phyloP scores from a whole-genome alignment of 1,140 invertebrate genomes.

The Heliconius hewitsoni region DNA sequence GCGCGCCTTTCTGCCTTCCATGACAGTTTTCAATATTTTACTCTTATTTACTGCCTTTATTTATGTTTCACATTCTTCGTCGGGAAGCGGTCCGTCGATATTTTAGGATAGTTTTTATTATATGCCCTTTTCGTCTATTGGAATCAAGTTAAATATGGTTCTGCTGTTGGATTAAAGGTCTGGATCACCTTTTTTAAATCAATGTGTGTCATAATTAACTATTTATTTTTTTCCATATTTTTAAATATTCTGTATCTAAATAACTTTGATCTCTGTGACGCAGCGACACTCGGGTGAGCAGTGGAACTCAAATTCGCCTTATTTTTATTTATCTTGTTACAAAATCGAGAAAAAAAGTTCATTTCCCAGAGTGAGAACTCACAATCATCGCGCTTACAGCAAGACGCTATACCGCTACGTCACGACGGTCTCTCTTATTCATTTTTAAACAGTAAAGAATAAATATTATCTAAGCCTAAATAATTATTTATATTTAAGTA shows the following conservation, averaged over 20 bases:
- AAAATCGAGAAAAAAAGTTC: too few species aligned
- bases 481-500: neutral
- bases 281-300: too few species aligned
- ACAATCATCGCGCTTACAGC: too few species aligned
- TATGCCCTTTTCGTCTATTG: neutral
- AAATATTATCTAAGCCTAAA: neutral
- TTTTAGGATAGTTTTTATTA: slow-evolving; percentile 42
- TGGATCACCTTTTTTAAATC: neutral
- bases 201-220: neutral
- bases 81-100: slow-evolving; percentile 48
- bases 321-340: too few species aligned
- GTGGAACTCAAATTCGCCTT: too few species aligned
- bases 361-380: too few species aligned
- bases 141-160: neutral
- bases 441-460: neutral
- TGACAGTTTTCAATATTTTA: slow-evolving; percentile 80
- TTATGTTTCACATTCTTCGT: slow-evolving; percentile 65
- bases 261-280: too few species aligned
- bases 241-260: too few species aligned
- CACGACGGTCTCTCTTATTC: neutral
- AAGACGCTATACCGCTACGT: too few species aligned
- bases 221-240: too few species aligned
- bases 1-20: slow-evolving; percentile 69
- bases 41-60: slow-evolving; percentile 78
- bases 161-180: neutral